Base-by-base conservation (phyloP, 2,797 vertebrate genomes). In the Platyrinchus mystaceus region DNA sequence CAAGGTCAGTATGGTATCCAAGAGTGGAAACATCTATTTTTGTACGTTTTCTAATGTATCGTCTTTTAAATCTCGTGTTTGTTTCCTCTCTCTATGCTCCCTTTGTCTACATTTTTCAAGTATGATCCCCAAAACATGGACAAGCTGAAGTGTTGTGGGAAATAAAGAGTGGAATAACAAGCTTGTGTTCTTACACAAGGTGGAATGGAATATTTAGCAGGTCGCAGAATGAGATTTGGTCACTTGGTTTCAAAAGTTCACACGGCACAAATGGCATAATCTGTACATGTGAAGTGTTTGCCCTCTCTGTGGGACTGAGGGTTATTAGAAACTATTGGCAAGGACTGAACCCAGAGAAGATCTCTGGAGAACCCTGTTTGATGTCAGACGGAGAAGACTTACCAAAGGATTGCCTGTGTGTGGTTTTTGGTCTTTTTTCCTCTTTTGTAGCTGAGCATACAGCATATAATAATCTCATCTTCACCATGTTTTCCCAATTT, bases 401-500 rank as follows among this genome's bases (percentile, higher is more conserved):
- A 34, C 10, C 4, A 70, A 58, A 53, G 8, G 6, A 64, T 44
- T 81, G 7, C 17, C 5, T 41, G 5, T 18, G 11, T 20, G 4
- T 32, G 2, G 34, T 81, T 53, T 76, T 41, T 6, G 4, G 9
- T 6, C 2, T 0, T 17, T 41, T 56, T 16, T 20, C 0, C 7
- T 3, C 22, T 26, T 37, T n/a, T 12, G 8, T 12, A 55, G 11
- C 19, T 64, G 9, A 66, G 20, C 9, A 20, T 14, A 12, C 21
- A 73, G 5, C 2, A 30, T 34, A 21, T 4, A 64, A 56, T 46
- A 43, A 58, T 30, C 84, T 69, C 1, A 49, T 46, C 11, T 66
- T 64, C 13, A 23, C 18, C 3, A 3, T 15, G 3, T 76, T 89
- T 75, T 70, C 53, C 17, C n/a, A 44, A 0, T 21, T 59, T 84